Conservation (phyloP, 2,888 invertebrate species). For the Lamellibrachia columna region DNA sequence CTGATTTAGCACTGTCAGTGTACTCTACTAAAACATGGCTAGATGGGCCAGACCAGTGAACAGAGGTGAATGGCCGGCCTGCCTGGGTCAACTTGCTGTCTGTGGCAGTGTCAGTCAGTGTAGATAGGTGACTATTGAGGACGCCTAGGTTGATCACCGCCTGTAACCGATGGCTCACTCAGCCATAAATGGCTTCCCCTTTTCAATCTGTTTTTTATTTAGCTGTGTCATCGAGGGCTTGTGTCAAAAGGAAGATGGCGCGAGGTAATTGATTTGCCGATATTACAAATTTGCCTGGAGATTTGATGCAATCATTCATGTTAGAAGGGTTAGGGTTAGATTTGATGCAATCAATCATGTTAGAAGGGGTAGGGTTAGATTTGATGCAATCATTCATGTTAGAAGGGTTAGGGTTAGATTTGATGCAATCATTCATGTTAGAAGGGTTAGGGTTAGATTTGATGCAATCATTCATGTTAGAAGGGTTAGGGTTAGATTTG, state of each 20-base stretch:
- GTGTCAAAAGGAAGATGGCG: not conserved
- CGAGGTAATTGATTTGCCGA: not conserved
- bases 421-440: not conserved
- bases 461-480: not conserved
- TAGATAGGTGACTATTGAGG: not conserved
- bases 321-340: not conserved
- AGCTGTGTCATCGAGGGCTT: not conserved
- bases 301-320: not conserved
- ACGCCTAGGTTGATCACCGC: not conserved
- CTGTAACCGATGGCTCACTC: not conserved
- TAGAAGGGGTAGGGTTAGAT: too few relatives aligned
- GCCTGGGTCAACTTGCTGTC: not conserved
- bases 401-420: too few relatives aligned
- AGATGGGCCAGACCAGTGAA: not conserved
- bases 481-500: too few relatives aligned
- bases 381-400: not conserved
- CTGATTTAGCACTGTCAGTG: not conserved
- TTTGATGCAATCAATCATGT: not conserved
- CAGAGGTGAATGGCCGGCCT: not conserved
- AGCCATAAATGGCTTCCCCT: not conserved
- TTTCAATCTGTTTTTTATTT: not conserved
- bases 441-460: too few relatives aligned
- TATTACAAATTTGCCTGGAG: not conserved
- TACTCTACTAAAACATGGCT: not conserved
- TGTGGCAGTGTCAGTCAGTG: not conserved